Percentiles rank a stretch among this genome's conserved stretches.
Evolutionary conservation across 2,888 invertebrate genomes (phyloP).

Genomic region (Liopterus haemorrhoidalis): DNA sequence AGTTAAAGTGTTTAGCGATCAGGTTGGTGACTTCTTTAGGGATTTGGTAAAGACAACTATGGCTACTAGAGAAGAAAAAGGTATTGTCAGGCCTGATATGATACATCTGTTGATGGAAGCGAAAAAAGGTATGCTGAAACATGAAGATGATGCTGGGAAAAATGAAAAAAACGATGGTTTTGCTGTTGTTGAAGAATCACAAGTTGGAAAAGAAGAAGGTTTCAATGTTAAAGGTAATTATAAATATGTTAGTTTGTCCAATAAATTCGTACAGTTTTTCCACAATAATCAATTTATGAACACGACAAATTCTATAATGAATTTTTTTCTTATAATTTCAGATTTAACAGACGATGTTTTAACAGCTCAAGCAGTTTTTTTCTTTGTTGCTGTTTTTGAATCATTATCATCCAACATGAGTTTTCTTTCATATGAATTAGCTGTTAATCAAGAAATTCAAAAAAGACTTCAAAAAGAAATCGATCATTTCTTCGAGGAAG

Average conservation of each 20-base stretch:
- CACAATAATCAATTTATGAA: slow-evolving; percentile 1
- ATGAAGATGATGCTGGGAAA: slow-evolving; percentile 33
- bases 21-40: slow-evolving; percentile 8
- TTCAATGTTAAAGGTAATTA: background rate
- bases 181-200: slow-evolving; percentile 46
- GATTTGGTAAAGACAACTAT: slow-evolving; percentile 9
- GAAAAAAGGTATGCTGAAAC: slow-evolving; percentile 39
- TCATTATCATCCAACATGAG: slow-evolving; percentile 38
- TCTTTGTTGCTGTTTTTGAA: slow-evolving; percentile 44
- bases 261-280: no score
- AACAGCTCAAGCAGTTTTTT: slow-evolving; percentile 41
- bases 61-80: slow-evolving; percentile 6
- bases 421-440: slow-evolving; percentile 40
- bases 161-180: slow-evolving; percentile 42
- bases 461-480: slow-evolving; percentile 38
- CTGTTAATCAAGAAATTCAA: slow-evolving; percentile 40
- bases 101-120: slow-evolving; percentile 50
- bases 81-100: slow-evolving; percentile 37
- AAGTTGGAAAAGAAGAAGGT: slow-evolving; percentile 39
- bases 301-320: background rate
- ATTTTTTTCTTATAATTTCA: slow-evolving; percentile 13
- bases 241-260: background rate
- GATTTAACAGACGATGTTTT: slow-evolving; percentile 40
- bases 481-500: slow-evolving; percentile 29
- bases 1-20: slow-evolving; percentile 1